phyloP scores from a whole-genome alignment of 1,140 invertebrate species.

The Gryllus bimaculatus region DNA sequence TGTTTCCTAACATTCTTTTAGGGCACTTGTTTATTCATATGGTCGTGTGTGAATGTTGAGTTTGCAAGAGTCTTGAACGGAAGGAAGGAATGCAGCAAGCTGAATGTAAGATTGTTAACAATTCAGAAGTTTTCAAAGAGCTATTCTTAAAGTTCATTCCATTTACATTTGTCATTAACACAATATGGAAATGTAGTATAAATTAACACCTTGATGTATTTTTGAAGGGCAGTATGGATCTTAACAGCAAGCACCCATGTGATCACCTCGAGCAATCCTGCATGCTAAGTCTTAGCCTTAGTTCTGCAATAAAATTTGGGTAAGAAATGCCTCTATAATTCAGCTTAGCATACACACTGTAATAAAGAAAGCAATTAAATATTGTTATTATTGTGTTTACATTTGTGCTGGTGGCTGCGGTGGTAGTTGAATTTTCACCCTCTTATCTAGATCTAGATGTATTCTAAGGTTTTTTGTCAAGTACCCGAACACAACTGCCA shows the following conservation, averaged over 20 bases:
- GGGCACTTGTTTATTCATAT: no score
- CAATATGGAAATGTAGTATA: no score
- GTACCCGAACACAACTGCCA: slow-evolving; percentile 19
- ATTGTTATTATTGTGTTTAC: background rate
- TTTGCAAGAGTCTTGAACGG: no score
- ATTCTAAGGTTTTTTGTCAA: slow-evolving; percentile 15
- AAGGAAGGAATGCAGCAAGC: no score
- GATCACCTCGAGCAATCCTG: slow-evolving; percentile 7
- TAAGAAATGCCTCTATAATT: background rate
- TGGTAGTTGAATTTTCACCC: slow-evolving; percentile 17
- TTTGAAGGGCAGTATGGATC: slow-evolving; percentile 10
- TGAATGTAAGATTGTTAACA: no score
- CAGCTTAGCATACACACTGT: background rate
- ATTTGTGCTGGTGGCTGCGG: slow-evolving; percentile 15
- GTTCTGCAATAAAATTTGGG: background rate
- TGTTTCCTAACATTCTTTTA: no score
- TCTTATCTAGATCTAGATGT: slow-evolving; percentile 13
- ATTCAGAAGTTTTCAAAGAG: no score
- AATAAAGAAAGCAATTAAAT: background rate
- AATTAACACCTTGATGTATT: background rate
- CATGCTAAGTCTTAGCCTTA: slow-evolving; percentile 14
- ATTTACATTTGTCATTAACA: no score
- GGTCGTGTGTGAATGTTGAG: no score
- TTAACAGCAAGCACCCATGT: slow-evolving; percentile 13
- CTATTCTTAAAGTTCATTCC: no score